Base-by-base conservation (phyloP, 2,888 invertebrate genomes). In the Agapetus fuscipes region DNA sequence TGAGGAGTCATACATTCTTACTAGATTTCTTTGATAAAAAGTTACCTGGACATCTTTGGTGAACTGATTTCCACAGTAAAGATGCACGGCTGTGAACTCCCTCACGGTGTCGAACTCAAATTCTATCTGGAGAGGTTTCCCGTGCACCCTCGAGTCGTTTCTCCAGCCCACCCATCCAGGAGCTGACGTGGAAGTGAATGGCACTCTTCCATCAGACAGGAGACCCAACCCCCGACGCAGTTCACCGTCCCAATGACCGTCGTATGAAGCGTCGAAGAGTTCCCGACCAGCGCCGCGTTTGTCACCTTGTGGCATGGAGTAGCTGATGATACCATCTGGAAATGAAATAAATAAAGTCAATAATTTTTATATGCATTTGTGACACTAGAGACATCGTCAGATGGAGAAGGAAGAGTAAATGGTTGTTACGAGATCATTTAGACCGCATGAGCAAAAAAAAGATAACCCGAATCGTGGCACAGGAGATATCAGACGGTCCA, bases 111-210 rank as follows among this genome's bases (percentile, higher is more conserved):
- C 90, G 63, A 94, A 93, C 60, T 89, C 87, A 66, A 84, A 83
- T 41, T 71, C 72, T 50, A 85, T 69, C 51, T 78, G 78, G 1
- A 83, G 74, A 1, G 81, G 76, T n/a, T n/a, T n/a, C n/a, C n/a
- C n/a, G 52, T 68, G 64, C 17, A 67, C 64, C 3, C 78, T 66
- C 2, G 81, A 77, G 56, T 86, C 85, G 59, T 86, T 86, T 54
- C 79, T 74, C 93, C 93, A 93, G 1, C 91, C 93, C 17, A 93
- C 81, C 93, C 91, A 93, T 34, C 88, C 85, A 76, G 27, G 30
- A 2, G 34, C 28, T 14, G 34, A 34, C 5, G 4, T 4, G n/a
- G 27, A 3, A 24, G 24, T 10, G 24, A 10, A 7, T 4, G 42
- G 38, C 12, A 31, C 34, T 28, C 39, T 30, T 10, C 89, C 89